Evolutionary conservation across 2,113 vertebrate species (phyloP).

Genomic region (Notechis scutatus): DNA sequence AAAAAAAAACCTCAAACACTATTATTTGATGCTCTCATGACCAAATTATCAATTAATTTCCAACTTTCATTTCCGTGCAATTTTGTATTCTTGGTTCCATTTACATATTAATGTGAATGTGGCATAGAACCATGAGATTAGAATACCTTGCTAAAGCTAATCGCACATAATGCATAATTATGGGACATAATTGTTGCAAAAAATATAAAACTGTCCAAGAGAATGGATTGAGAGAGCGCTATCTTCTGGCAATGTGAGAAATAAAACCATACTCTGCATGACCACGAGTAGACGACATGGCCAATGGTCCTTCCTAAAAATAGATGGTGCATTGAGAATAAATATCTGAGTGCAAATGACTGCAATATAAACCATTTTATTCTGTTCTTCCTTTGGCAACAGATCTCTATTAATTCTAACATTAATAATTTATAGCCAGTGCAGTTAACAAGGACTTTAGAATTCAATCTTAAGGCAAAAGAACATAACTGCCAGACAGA

Average conservation of each 20-base stretch:
- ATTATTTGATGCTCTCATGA: constrained; percentile 66
- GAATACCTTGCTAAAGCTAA: constrained; percentile 60
- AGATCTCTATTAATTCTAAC: constrained; percentile 55
- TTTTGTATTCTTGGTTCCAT: constrained; percentile 64
- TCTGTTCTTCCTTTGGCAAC: constrained; percentile 42
- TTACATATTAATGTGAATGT: constrained; percentile 73
- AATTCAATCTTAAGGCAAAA: constrained; percentile 40
- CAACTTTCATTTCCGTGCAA: constrained; percentile 72
- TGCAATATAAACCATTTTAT: constrained; percentile 52
- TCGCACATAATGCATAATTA: constrained; percentile 63
- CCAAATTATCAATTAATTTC: constrained; percentile 76
- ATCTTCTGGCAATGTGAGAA: background rate
- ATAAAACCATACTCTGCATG: constrained; percentile 12
- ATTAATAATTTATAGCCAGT: constrained; percentile 62
- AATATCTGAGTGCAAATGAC: constrained; percentile 41
- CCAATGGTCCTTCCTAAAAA: constrained; percentile 31
- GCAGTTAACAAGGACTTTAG: constrained; percentile 50
- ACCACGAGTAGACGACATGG: constrained; percentile 4
- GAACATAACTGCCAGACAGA: constrained; percentile 39
- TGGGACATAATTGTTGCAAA: constrained; percentile 49
- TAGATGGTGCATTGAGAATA: constrained; percentile 7
- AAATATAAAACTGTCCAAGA: constrained; percentile 39
- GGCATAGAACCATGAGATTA: constrained; percentile 66
- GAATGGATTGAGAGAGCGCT: constrained; percentile 19
- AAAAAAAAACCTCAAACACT: constrained; percentile 50